phyloP scores from a whole-genome alignment of 2,888 invertebrate genomes.

The Monochamus alternatus region DNA sequence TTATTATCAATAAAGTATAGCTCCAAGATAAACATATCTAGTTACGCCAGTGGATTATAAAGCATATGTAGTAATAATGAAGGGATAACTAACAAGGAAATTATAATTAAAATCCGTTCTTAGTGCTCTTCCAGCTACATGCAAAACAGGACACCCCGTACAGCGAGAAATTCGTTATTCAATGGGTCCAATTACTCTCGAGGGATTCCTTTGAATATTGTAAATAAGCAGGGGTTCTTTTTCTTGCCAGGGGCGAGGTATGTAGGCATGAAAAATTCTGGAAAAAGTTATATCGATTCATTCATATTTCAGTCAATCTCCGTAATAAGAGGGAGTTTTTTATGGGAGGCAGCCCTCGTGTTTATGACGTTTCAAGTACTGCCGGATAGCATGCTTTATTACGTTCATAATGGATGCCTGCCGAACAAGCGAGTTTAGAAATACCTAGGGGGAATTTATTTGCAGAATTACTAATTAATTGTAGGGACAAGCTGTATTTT shows the following conservation, averaged over 20 bases:
- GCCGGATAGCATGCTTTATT: neutral
- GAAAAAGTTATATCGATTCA: conserved; percentile 8
- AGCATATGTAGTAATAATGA: too few species aligned
- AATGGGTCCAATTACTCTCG: conserved; percentile 12
- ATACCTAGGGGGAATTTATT: too few species aligned
- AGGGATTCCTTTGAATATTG: conserved; percentile 17
- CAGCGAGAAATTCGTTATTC: conserved; percentile 1
- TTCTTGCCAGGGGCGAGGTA: neutral
- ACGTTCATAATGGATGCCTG: neutral
- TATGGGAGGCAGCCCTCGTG: neutral
- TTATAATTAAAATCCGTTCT: too few species aligned
- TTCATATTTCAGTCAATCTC: conserved; percentile 1
- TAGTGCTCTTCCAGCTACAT: too few species aligned
- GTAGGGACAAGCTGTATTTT: too few species aligned
- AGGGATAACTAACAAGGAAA: too few species aligned
- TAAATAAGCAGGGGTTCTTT: conserved; percentile 6
- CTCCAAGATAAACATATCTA: too few species aligned
- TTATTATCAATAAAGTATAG: too few species aligned
- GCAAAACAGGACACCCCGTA: too few species aligned
- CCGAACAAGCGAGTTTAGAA: too few species aligned
- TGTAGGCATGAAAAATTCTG: neutral
- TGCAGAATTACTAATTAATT: too few species aligned
- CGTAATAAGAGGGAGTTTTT: neutral
- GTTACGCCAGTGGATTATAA: too few species aligned
- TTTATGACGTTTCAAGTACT: neutral